Base-by-base conservation (phyloP, 2,888 invertebrate species). In the Drosophila antonietae region DNA sequence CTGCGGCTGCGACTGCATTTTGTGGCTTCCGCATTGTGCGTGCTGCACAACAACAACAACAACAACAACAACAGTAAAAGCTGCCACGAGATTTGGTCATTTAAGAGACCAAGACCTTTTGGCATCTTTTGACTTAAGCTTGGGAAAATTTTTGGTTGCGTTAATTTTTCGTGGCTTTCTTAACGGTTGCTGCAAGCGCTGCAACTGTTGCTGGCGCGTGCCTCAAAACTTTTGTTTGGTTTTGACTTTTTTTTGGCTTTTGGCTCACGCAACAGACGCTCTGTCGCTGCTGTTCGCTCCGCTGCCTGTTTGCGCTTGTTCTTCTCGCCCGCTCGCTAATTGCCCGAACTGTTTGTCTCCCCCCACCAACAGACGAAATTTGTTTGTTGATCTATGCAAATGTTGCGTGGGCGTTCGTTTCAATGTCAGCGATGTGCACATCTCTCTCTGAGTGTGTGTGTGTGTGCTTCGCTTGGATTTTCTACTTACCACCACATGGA, bases 401-500 rank as follows among this genome's bases (percentile, higher is more conserved):
- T 80, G 73, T 65, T 72, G 78, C 73, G 79, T 78, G 78, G 78
- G 78, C 63, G 78, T 74, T 70, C 52, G 52, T 70, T 75, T 81
- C 76, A 81, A 83, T 81, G 78, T 81, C 80, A 77, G 15, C n/a
- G 23, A 23, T 41, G 39, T 39, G 37, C 37, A 53, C 37, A 31
- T n/a, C 23, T 44, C 43, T 20, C 43, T 18, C 9, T 20, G n/a
- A 20, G 10, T 18, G 68, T 2, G n/a, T 35, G 31, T 18, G 14
- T 43, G n/a, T 41, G 20, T 31, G 18, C 20, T 31, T 28, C n/a
- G 20, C 65, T 55, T 59, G 57, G 46, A 23, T 75, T 61, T 62
- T 66, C n/a, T 83, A 94, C 97, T 94, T 94, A 97, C 97, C 97
- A 97, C 97, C 97, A 97, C 96, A 97, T 97, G 89, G 97, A 97